A percentile compares a stretch with the other conserved stretches of the same genome.
Evolutionary conservation across 2,797 vertebrate genomes (phyloP).

Genomic region (Salmo trutta): DNA sequence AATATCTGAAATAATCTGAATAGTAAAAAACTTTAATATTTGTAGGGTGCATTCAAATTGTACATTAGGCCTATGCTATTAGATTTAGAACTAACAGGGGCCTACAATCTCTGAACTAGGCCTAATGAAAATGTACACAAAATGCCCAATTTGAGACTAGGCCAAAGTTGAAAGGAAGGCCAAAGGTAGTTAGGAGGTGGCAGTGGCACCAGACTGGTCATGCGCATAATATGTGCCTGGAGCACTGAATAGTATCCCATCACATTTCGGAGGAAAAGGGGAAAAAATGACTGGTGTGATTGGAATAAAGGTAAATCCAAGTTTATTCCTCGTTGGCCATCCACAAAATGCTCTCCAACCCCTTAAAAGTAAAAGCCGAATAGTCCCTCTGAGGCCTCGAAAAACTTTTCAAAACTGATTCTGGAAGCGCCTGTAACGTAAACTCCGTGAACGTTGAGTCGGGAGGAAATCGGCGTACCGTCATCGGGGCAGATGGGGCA

Average conservation of each 20-base stretch:
- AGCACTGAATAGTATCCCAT: background rate
- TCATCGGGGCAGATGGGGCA: conserved; percentile 80
- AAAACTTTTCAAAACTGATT: background rate
- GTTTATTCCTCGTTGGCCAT: conserved; percentile 3
- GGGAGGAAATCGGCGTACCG: conserved; percentile 40
- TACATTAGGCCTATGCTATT: background rate
- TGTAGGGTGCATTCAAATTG: background rate
- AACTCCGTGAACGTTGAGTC: conserved; percentile 10
- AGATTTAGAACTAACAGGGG: background rate
- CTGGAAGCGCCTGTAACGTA: background rate
- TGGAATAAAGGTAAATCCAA: conserved; percentile 10
- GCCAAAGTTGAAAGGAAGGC: background rate
- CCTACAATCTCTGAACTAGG: background rate
- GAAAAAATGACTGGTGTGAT: background rate
- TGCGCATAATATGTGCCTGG: background rate
- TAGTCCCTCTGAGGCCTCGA: background rate
- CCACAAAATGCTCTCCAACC: background rate
- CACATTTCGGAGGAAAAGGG: background rate
- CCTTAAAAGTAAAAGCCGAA: background rate
- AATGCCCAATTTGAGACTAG: background rate
- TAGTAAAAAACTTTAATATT: background rate
- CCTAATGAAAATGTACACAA: background rate
- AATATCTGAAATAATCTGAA: background rate
- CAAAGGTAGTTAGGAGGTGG: background rate
- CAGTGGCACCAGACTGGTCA: background rate